Conservation (phyloP, 2,888 invertebrate species). For the Mythimna pallens region DNA sequence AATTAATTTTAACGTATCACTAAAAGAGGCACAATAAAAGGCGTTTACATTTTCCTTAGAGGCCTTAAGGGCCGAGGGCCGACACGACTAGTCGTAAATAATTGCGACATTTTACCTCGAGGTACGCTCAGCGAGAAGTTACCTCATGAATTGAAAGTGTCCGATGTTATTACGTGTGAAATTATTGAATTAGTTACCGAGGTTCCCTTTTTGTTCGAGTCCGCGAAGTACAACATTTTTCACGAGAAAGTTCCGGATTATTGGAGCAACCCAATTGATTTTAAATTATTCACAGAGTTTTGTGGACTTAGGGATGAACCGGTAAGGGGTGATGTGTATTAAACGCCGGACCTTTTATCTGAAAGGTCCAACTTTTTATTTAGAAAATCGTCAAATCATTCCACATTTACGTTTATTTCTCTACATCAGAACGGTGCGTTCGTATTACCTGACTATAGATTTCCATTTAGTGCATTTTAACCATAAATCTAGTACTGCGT, state of each 20-base stretch:
- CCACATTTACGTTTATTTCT: conserved; percentile 44
- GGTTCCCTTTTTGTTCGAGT: conserved; percentile 29
- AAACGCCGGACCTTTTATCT: conserved; percentile 55
- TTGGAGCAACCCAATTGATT: conserved; percentile 71
- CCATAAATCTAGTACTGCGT: conserved; percentile 53
- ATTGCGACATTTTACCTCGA: conserved; percentile 79
- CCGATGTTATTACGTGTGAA: conserved; percentile 66
- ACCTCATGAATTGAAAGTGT: conserved; percentile 75
- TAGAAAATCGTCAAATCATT: conserved; percentile 47
- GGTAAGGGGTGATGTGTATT: conserved; percentile 59
- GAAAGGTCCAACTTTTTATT: conserved; percentile 55
- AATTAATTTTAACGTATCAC: conserved; percentile 77
- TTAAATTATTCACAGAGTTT: conserved; percentile 73
- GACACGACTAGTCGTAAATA: conserved; percentile 78
- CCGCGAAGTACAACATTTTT: conserved; percentile 64
- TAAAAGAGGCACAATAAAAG: conserved; percentile 76
- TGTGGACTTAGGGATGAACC: conserved; percentile 66
- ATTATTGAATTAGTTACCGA: conserved; percentile 60
- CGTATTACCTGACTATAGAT: conserved; percentile 26
- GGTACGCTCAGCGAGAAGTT: conserved; percentile 76
- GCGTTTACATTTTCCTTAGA: conserved; percentile 74
- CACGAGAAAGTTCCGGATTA: conserved; percentile 62
- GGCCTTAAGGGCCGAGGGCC: conserved; percentile 65
- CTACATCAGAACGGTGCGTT: conserved; percentile 5
- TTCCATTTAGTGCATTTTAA: conserved; percentile 43